phyloP scores from a whole-genome alignment of 2,888 invertebrate genomes.

The Patella depressa region DNA sequence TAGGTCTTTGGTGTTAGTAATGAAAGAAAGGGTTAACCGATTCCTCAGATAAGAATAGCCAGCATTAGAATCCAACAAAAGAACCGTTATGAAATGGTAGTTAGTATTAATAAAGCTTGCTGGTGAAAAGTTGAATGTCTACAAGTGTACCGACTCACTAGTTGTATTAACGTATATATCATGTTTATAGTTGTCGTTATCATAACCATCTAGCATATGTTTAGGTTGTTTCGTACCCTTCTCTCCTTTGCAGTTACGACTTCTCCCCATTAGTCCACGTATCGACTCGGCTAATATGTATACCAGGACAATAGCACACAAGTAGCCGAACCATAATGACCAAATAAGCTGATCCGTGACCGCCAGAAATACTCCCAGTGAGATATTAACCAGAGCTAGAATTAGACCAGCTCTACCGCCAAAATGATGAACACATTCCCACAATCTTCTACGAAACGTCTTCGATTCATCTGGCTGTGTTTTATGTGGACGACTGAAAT shows the following conservation, averaged over 20 bases:
- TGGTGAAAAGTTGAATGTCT: neutral
- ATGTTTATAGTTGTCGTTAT: neutral
- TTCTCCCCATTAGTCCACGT: constrained; percentile 1
- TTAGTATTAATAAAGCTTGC: neutral
- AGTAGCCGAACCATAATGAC: constrained; percentile 46
- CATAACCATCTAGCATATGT: neutral
- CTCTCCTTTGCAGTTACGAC: neutral
- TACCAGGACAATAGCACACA: constrained; percentile 36
- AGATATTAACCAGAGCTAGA: constrained; percentile 44
- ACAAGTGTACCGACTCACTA: constrained; percentile 7
- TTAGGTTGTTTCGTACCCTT: neutral
- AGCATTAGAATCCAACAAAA: too few relatives aligned
- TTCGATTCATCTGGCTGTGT: constrained; percentile 29
- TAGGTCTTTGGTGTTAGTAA: too few relatives aligned
- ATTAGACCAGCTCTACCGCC: constrained; percentile 36
- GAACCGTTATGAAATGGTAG: too few relatives aligned
- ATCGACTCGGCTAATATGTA: constrained; percentile 27
- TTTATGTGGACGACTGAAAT: constrained; percentile 38
- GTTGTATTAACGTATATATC: neutral
- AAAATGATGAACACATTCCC: constrained; percentile 43
- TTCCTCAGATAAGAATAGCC: too few relatives aligned
- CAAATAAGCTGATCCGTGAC: constrained; percentile 33
- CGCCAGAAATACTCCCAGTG: constrained; percentile 47
- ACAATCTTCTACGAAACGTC: constrained; percentile 31
- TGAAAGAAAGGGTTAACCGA: too few relatives aligned